Base-by-base conservation (phyloP, 2,113 vertebrate species). In the Gnathonemus echidnorhynchus region DNA sequence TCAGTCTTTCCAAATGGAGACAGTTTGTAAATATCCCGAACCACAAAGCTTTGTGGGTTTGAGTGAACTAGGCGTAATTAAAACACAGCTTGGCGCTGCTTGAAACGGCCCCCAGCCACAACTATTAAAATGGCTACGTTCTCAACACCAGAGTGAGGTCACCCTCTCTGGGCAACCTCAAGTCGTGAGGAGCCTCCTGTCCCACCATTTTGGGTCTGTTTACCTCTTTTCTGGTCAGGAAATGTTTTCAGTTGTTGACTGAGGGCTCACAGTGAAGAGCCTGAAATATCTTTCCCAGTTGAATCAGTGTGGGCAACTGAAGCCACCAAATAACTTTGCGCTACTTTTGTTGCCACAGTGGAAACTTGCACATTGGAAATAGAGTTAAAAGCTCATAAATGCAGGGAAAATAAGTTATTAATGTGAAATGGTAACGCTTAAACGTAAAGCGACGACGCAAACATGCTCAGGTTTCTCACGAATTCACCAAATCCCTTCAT, bases 301-400 rank as follows among this genome's bases (percentile, higher is more conserved):
- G 42, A 53, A 52, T 52, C 49, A 87, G 24, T 52, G 49, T 13
- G 31, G 11, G 27, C 17, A 39, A 35, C 45, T 87, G 27, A 52
- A 87, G 24, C 49, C 49, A 50, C 49, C 49, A 31, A 85, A 48
- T 85, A 48, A 46, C 45, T 46, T 70, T 95, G 92, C 95, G 95
- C 96, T 96, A 94, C 95, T 94, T 53, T 74, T 88, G 46, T 49
- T 80, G 70, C 94, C 24, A 31, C 91, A 94, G 92, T 49, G 42
- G 83, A 80, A 83, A 88, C 83, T 85, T 46, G 19, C 83, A 85
- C 3, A 85, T 39, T 80, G 74, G 31, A 39, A 42, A 80, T 42
- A 42, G 31, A 80, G 74, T 8, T 42, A 17, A 42, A 80, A 80
- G 4, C 74, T 42, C 31, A 13, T 80, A 80, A 80, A 42, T 42